phyloP scores from a whole-genome alignment of 2,797 vertebrate genomes.

The Perdix hodgsoniae region DNA sequence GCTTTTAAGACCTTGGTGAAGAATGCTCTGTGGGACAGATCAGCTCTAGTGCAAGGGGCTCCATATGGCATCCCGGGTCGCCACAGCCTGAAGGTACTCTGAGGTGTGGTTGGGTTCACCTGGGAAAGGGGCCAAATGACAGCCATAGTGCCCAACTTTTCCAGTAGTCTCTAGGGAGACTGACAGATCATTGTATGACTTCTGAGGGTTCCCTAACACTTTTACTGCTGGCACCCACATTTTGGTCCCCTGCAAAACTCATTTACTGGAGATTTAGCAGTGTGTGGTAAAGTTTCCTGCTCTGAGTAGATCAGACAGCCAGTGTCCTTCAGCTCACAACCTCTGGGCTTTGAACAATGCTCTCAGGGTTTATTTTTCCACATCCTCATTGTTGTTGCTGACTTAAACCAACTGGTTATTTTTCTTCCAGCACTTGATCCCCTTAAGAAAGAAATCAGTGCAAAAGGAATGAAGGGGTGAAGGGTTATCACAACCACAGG shows the following conservation, averaged over 20 bases:
- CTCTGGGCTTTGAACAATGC: neutral
- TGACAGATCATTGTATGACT: neutral
- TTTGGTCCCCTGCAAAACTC: neutral
- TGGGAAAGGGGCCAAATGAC: neutral
- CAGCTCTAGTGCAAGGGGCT: neutral
- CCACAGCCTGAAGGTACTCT: neutral
- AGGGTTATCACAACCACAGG: constrained; percentile 33
- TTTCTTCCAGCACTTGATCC: constrained; percentile 32
- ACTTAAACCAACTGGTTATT: constrained; percentile 29
- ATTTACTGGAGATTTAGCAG: neutral
- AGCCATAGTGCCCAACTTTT: neutral
- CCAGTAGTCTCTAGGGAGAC: neutral
- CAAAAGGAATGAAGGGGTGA: constrained; percentile 39
- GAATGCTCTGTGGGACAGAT: neutral
- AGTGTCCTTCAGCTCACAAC: neutral
- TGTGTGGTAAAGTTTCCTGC: neutral
- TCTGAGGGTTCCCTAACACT: neutral
- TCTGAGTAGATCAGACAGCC: neutral
- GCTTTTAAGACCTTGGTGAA: neutral
- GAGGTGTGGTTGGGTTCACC: neutral
- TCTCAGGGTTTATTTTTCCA: neutral
- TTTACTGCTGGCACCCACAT: neutral
- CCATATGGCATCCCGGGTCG: neutral
- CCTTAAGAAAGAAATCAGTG: constrained; percentile 58
- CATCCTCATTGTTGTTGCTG: neutral